phyloP scores from a whole-genome alignment of 2,113 vertebrate species.

The Pan troglodytes region NHGRI_mPanTro3-v2.1_pri NC_072407.2:93781501-93782000 shows the following conservation, averaged over 20 bases:
- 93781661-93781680: slow-evolving; percentile 59
- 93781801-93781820: background rate
- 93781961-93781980: background rate
- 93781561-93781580: background rate
- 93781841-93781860: background rate
- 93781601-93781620: background rate
- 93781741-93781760: background rate
- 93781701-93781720: slow-evolving; percentile 49
- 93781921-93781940: background rate
- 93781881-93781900: background rate
- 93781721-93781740: slow-evolving; percentile 37
- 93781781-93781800: slow-evolving; percentile 14
- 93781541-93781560: background rate
- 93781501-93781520: background rate
- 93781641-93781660: slow-evolving; percentile 35
- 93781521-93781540: background rate
- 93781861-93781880: background rate
- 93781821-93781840: slow-evolving; percentile 22
- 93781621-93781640: background rate
- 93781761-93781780: slow-evolving; percentile 3
- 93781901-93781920: background rate
- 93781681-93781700: slow-evolving; percentile 1
- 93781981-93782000: background rate
- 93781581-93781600: background rate
- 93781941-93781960: background rate